Evolutionary conservation across 1,140 invertebrate genomes (phyloP).

Genomic region (Panagrolaimus sp.): DNA sequence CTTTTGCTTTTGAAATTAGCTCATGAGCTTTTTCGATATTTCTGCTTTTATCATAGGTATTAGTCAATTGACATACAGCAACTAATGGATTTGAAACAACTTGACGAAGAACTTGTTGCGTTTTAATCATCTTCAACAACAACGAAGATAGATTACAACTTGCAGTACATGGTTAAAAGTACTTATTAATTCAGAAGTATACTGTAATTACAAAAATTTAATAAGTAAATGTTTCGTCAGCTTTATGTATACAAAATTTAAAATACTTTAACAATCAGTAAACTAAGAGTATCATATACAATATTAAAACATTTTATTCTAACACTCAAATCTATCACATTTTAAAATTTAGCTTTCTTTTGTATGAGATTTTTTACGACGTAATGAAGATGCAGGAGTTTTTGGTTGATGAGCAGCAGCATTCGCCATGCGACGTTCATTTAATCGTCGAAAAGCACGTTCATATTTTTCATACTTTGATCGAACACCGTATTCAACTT

Average conservation of each 20-base stretch:
- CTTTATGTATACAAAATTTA: too few relatives aligned
- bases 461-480: slow-evolving; percentile 23
- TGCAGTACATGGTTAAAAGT: too few relatives aligned
- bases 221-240: too few relatives aligned
- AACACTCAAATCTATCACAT: too few relatives aligned
- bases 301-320: too few relatives aligned
- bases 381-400: background rate
- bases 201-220: too few relatives aligned
- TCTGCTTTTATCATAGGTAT: slow-evolving; percentile 42
- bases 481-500: slow-evolving; percentile 40
- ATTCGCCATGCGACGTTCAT: background rate
- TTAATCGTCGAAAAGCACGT: background rate
- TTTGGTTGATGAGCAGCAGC: background rate
- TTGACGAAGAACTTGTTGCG: background rate
- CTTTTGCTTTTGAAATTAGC: slow-evolving; percentile 45
- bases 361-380: too few relatives aligned
- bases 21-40: slow-evolving; percentile 40
- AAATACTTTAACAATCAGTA: too few relatives aligned
- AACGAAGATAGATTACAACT: too few relatives aligned
- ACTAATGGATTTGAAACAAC: slow-evolving; percentile 16
- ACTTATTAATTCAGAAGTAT: too few relatives aligned
- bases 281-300: too few relatives aligned
- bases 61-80: slow-evolving; percentile 55
- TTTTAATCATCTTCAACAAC: background rate
- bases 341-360: too few relatives aligned